A percentile compares a stretch with the other conserved stretches of the same genome.
phyloP scores from a whole-genome alignment of 2,888 invertebrate genomes.

The Pristionchus entomophagus region DNA sequence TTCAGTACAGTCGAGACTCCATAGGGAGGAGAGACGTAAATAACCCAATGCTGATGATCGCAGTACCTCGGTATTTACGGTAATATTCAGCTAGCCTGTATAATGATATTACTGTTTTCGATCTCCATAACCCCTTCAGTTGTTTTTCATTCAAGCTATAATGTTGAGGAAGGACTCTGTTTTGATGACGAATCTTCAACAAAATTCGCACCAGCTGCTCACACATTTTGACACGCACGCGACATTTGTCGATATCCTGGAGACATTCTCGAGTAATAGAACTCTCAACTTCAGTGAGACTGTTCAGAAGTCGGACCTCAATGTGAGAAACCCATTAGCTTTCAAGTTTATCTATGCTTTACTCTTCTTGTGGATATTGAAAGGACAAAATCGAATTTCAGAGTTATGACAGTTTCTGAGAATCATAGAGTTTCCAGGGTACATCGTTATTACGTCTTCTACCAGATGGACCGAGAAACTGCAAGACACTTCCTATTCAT shows the following conservation, averaged over 20 bases:
- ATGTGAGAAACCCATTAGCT: too few relatives aligned
- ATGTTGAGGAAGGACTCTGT: neutral
- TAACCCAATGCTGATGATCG: slow-evolving; percentile 28
- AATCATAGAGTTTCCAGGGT: neutral
- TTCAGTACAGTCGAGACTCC: neutral
- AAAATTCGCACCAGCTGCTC: neutral
- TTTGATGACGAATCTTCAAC: neutral
- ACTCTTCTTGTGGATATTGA: too few relatives aligned
- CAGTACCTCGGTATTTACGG: neutral
- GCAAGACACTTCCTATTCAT: slow-evolving; percentile 31
- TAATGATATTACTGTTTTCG: too few relatives aligned
- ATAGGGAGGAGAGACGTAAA: neutral
- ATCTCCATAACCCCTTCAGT: too few relatives aligned
- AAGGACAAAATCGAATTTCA: too few relatives aligned
- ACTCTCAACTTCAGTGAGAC: neutral
- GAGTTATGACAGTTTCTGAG: too few relatives aligned
- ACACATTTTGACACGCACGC: slow-evolving; percentile 35
- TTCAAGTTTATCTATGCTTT: too few relatives aligned
- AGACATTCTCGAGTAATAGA: neutral
- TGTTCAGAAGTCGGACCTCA: neutral
- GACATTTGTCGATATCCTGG: slow-evolving; percentile 25
- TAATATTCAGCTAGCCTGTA: neutral
- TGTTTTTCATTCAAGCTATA: neutral
- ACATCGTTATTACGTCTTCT: slow-evolving; percentile 16
- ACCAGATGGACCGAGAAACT: neutral